These are phyloP conservation scores for Melanotaenia duboulayi DNA, from an alignment of 2,113 vertebrate species.

Conservation along the genomic window DNA sequence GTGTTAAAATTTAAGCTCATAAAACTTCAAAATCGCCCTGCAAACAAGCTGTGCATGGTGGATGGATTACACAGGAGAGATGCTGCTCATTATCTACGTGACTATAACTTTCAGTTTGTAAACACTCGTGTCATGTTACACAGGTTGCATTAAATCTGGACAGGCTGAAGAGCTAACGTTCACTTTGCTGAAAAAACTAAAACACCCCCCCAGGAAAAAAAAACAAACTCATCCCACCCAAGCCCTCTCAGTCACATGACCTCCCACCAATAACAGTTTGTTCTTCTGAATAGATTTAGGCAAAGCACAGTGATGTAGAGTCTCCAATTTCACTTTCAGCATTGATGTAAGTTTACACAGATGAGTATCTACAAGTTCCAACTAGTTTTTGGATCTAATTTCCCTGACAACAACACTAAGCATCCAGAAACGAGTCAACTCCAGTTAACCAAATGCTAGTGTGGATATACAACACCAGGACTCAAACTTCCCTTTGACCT, in stretches of 20 bases:
- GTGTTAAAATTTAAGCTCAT: neutral
- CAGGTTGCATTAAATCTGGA: neutral
- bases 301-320: constrained; percentile 31
- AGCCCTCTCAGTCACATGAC: constrained; percentile 44
- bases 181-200: constrained; percentile 20
- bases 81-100: constrained; percentile 12
- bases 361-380: constrained; percentile 25
- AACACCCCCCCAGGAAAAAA: constrained; percentile 36
- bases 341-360: constrained; percentile 20
- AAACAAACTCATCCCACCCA: constrained; percentile 30
- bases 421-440: neutral
- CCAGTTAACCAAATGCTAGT: constrained; percentile 9
- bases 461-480: neutral
- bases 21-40: neutral
- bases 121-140: constrained; percentile 30
- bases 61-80: constrained; percentile 12
- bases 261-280: constrained; percentile 25
- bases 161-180: constrained; percentile 34
- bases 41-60: neutral
- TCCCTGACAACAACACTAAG: neutral
- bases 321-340: constrained; percentile 48
- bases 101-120: neutral
- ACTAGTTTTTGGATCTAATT: constrained; percentile 21
- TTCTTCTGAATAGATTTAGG: constrained; percentile 43
- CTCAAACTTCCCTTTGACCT: neutral